Base-by-base conservation (phyloP, 2,888 invertebrate genomes). In the Keiferia lycopersicella region DNA sequence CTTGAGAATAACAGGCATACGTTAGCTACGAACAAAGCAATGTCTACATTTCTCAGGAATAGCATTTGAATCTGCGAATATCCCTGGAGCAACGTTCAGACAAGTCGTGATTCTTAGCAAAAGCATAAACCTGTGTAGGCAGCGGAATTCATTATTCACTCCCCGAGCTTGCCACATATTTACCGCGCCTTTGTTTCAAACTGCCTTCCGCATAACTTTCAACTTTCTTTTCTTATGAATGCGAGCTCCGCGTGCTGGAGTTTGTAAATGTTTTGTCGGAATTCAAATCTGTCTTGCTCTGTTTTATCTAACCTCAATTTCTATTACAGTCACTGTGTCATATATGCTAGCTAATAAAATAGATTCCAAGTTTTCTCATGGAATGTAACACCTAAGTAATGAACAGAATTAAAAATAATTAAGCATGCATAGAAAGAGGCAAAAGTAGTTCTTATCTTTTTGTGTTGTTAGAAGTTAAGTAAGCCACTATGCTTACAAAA, bases 101-200 rank as follows among this genome's bases (percentile, higher is more conserved):
- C 38, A 51, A 53, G 16, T 53, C 61, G 61, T 61, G 63, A 63
- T 61, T 61, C 61, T 64, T 65, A 68, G 68, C 70, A 70, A 69
- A 68, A 70, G 70, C 67, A 67, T 66, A 68, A 70, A 70, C 68
- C 70, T 64, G 63, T 67, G 72, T 74, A 77, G 77, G 76, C 76
- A 68, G 70, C 77, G 74, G 78, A 79, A 80, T 84, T 83, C 78
- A 81, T 82, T 79, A 81, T 78, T 81, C 78, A 79, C 73, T 64
- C 57, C 72, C 65, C 70, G 65, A 74, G 73, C 74, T 73, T 70
- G 73, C 74, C 79, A 78, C 78, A 79, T 79, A 78, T 79, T 79
- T 76, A 77, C 77, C 71, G 74, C 77, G 77, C 77, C 80, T 80
- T 79, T 80, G 79, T 80, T 75, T 74, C 72, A 66, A 41, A 71